Evolutionary conservation across 2,113 vertebrate species (phyloP).

Genomic region (Oreochromis niloticus): DNA sequence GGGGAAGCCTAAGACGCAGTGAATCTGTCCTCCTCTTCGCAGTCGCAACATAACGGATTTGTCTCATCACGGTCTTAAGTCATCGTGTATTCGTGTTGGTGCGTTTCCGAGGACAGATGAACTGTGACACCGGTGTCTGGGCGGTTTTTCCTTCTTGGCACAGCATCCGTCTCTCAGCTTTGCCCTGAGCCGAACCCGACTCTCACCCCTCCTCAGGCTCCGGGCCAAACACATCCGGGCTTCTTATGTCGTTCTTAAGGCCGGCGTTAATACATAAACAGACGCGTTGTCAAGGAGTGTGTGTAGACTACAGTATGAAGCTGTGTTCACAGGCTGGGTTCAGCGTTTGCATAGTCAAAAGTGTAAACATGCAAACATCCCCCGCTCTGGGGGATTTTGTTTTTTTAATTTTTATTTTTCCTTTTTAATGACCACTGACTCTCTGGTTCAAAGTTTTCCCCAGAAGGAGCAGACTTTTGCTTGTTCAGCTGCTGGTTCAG

Average conservation of each 20-base stretch:
- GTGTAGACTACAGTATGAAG: background rate
- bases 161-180: slow-evolving; percentile 17
- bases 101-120: slow-evolving; percentile 33
- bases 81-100: slow-evolving; percentile 19
- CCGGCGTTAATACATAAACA: background rate
- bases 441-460: background rate
- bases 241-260: slow-evolving; percentile 26
- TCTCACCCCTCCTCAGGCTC: slow-evolving; percentile 10
- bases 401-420: background rate
- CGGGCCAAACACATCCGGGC: slow-evolving; percentile 35
- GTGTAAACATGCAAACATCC: slow-evolving; percentile 7
- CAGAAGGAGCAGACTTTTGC: background rate
- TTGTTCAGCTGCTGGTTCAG: background rate
- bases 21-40: background rate
- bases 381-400: background rate
- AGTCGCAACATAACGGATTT: slow-evolving; percentile 30
- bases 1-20: slow-evolving; percentile 3
- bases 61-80: slow-evolving; percentile 28
- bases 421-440: background rate
- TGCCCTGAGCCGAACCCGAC: slow-evolving; percentile 32
- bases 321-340: background rate
- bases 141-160: slow-evolving; percentile 43
- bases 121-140: slow-evolving; percentile 47
- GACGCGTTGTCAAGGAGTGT: background rate
- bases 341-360: slow-evolving; percentile 2